These are phyloP conservation scores for Drosophila colorata DNA, from an alignment of 2,888 invertebrate genomes.

Conservation along the genomic window DNA sequence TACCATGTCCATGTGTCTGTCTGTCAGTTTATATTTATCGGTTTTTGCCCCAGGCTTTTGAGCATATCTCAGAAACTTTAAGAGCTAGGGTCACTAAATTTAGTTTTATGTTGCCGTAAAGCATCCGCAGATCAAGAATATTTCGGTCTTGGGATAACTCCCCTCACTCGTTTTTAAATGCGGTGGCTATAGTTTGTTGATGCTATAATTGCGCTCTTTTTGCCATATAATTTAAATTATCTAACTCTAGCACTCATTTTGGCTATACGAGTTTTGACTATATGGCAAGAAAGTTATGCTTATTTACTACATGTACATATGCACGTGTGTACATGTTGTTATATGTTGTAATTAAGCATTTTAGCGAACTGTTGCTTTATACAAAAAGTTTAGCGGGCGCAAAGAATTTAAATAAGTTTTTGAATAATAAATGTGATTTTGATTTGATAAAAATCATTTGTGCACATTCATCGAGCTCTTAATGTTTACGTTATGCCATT, in stretches of 20 bases:
- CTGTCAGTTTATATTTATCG: too few relatives aligned
- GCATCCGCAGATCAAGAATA: too few relatives aligned
- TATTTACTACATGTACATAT: conserved; percentile 13
- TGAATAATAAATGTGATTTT: background rate
- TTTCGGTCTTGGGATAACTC: too few relatives aligned
- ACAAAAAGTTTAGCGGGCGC: conserved; percentile 13
- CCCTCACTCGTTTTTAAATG: too few relatives aligned
- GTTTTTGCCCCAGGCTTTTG: too few relatives aligned
- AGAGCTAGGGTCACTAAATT: too few relatives aligned
- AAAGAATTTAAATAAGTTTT: conserved; percentile 8
- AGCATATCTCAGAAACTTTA: too few relatives aligned
- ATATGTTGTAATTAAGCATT: conserved; percentile 1
- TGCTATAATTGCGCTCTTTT: too few relatives aligned
- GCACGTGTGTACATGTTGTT: background rate
- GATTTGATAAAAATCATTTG: conserved; percentile 19
- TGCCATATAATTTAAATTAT: background rate
- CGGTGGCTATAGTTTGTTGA: too few relatives aligned
- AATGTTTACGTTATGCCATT: conserved; percentile 7
- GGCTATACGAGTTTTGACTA: conserved; percentile 11
- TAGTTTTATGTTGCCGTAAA: too few relatives aligned
- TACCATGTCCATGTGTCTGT: too few relatives aligned
- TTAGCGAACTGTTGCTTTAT: conserved; percentile 18
- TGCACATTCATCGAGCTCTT: conserved; percentile 23
- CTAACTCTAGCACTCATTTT: conserved; percentile 37
- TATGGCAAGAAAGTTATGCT: too few relatives aligned